Base-by-base conservation (phyloP, 2,888 invertebrate genomes). In the Archips crataeganus region DNA sequence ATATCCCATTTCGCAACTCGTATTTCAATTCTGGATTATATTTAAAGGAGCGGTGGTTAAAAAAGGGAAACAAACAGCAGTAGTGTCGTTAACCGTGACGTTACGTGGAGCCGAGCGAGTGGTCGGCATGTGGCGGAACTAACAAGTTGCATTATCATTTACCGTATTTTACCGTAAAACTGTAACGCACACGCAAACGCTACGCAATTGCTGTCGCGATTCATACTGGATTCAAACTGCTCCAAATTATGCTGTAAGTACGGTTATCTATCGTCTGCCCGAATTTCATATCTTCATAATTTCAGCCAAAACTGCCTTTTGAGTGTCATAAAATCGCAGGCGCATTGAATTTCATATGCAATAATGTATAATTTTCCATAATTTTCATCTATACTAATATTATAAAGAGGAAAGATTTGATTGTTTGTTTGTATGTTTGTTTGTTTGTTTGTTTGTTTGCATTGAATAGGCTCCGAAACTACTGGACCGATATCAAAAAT, bases 51-150 rank as follows among this genome's bases (percentile, higher is more conserved):
- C 70, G 69, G 54, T 36, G 3, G 10, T 9, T 75, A 81, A 82
- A 83, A 84, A 84, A 82, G 77, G 77, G 82, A 78, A 81, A 80
- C 79, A 81, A 81, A 81, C 82, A 80, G 78, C 78, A 78, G 80
- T 78, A 79, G 80, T 81, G 85, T 81, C 84, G 81, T 81, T 82
- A 81, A 85, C 80, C 89, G 85, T 86, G 88, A 86, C 89, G 76
- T 71, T 75, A 79, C 79, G 83, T 82, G 80, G 82, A 87, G 81
- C 83, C 80, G 82, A 81, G 81, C 84, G 82, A 81, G 77, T 77
- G 80, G 79, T 77, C 79, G 86, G 85, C 84, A 89, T 88, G 89
- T 91, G 83, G 91, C 90, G 93, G 92, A 93, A 93, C 92, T 92
- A 92, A 93, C 84, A 78, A 87, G 85, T 77, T 78, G 78, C 84